Conservation (phyloP, 2,113 vertebrate genomes). For the Tupaia chinensis region DNA sequence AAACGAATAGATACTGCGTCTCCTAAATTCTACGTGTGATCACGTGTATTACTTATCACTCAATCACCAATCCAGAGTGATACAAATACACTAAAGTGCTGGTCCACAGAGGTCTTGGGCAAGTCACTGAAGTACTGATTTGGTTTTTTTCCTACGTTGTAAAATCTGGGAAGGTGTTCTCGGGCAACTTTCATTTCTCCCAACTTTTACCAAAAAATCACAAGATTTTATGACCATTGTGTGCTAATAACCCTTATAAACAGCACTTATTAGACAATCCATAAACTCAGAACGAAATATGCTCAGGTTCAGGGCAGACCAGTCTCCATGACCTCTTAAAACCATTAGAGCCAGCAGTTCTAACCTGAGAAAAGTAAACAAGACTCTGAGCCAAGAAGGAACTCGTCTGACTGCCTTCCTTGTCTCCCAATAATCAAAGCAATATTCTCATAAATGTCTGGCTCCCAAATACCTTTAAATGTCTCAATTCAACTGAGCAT, state of each 20-base stretch:
- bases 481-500: not conserved
- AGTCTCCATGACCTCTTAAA: slow-evolving; percentile 26
- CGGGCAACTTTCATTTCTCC: not conserved
- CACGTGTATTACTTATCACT: not conserved
- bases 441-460: slow-evolving; percentile 50
- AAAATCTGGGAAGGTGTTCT: not conserved
- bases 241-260: not conserved
- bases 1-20: not conserved
- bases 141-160: not conserved
- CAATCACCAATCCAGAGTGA: not conserved
- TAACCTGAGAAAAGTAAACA: slow-evolving; percentile 71
- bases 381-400: slow-evolving; percentile 43
- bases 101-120: not conserved
- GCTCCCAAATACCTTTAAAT: slow-evolving; percentile 30
- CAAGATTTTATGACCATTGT: not conserved
- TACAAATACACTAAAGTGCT: not conserved
- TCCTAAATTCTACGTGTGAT: not conserved
- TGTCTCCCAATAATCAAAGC: slow-evolving; percentile 46
- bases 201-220: not conserved
- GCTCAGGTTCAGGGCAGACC: not conserved
- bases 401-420: slow-evolving; percentile 52
- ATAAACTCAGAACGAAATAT: slow-evolving; percentile 36
- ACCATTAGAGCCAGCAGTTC: slow-evolving; percentile 3
- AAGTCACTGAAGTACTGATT: not conserved
- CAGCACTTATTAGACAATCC: not conserved